Evolutionary conservation across 2,888 invertebrate species (phyloP).

Genomic region (Tinea pellionella): DNA sequence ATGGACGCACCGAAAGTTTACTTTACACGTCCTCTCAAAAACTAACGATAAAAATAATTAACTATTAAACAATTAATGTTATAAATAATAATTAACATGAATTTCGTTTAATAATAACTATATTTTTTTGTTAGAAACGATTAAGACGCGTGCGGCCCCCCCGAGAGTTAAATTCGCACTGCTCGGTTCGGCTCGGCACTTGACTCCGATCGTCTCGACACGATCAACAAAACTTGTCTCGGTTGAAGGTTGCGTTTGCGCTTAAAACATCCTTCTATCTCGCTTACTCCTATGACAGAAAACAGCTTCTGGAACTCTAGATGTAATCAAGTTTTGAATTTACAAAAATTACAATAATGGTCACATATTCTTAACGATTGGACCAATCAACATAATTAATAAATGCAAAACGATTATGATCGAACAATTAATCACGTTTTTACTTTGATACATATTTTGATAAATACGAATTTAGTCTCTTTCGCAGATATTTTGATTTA

Average conservation of each 20-base stretch:
- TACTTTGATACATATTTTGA: no score
- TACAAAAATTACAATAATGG: no score
- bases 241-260: neutral
- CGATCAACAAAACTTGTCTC: no score
- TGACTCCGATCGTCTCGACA: neutral
- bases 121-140: neutral
- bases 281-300: neutral
- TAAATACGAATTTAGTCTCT: no score
- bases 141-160: neutral
- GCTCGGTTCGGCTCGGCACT: neutral
- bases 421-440: no score
- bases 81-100: neutral
- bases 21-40: neutral
- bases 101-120: neutral
- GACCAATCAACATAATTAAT: no score
- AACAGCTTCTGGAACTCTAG: no score
- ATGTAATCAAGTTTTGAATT: no score
- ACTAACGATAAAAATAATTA: neutral
- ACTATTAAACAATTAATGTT: neutral
- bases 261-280: neutral
- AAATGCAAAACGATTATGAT: no score
- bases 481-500: no score
- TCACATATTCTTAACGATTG: no score
- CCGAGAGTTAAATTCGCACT: neutral
- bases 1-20: conserved; percentile 2